phyloP scores from a whole-genome alignment of 1,140 invertebrate genomes.

The Camponotus floridanus region DNA sequence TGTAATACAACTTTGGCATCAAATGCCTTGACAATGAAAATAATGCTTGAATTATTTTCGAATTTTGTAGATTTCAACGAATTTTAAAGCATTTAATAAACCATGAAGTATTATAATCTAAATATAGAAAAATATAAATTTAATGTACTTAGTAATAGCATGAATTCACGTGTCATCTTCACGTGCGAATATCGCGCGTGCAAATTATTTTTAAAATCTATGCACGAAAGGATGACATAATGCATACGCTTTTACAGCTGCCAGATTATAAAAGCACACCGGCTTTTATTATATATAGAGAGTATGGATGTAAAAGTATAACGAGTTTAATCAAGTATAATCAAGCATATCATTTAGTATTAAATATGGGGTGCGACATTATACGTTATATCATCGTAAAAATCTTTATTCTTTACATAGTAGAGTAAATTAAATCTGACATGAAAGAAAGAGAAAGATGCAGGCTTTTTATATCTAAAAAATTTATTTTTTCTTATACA shows the following conservation, averaged over 20 bases:
- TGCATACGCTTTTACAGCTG: not conserved
- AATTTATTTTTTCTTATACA: too few species aligned
- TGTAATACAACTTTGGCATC: not conserved
- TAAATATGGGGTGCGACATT: not conserved
- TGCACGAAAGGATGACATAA: slow-evolving; percentile 20
- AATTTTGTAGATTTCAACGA: not conserved
- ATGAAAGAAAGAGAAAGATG: not conserved
- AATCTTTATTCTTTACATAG: not conserved
- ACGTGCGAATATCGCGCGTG: not conserved
- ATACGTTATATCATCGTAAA: not conserved
- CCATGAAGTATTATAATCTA: not conserved
- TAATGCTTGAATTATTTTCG: not conserved
- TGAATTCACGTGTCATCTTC: slow-evolving; percentile 4
- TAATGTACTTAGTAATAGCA: not conserved
- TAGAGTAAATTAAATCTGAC: not conserved
- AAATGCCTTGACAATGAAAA: not conserved
- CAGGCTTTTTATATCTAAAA: not conserved
- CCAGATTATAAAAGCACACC: not conserved
- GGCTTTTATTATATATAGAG: not conserved
- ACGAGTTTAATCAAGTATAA: not conserved
- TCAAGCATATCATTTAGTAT: not conserved
- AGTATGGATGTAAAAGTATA: not conserved
- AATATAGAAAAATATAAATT: not conserved
- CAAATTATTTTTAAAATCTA: slow-evolving; percentile 9
- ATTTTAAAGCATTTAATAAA: not conserved